Percentiles rank a stretch among this genome's conserved stretches.
Conservation (phyloP, 2,113 vertebrate genomes). For the Anarhynchus alexandrinus region DNA sequence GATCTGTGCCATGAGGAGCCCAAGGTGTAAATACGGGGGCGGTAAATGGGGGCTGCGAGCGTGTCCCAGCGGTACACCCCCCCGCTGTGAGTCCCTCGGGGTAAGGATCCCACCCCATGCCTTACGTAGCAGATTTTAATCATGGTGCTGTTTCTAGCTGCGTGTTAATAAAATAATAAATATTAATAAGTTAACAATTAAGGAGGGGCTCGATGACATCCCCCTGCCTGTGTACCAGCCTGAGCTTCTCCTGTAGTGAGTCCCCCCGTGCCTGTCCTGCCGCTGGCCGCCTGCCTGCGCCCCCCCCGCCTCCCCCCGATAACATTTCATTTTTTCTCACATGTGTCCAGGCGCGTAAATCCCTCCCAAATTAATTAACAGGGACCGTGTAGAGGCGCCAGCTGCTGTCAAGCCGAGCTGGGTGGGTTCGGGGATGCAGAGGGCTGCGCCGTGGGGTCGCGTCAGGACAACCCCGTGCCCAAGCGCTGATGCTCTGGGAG, state of each 20-base stretch:
- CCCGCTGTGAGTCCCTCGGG: background rate
- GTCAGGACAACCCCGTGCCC: background rate
- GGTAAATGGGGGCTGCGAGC: accelerated
- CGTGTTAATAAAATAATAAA: background rate
- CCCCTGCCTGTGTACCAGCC: background rate
- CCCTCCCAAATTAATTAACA: background rate
- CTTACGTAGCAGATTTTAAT: background rate
- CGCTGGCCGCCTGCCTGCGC: accelerated
- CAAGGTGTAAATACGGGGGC: accelerated
- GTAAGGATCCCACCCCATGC: background rate
- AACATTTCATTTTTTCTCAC: background rate
- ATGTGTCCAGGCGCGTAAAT: background rate
- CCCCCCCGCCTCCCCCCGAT: background rate
- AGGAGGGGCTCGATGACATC: background rate
- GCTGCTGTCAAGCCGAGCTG: background rate
- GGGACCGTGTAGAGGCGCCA: background rate
- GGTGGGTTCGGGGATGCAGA: background rate
- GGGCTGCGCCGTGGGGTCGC: background rate
- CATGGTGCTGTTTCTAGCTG: background rate
- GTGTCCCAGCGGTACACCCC: background rate
- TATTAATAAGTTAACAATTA: background rate
- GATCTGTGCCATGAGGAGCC: background rate
- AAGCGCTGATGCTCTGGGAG: background rate
- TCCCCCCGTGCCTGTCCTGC: background rate
- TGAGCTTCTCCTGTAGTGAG: background rate